phyloP scores from a whole-genome alignment of 2,888 invertebrate species.

The Agriopis aurantiaria region DNA sequence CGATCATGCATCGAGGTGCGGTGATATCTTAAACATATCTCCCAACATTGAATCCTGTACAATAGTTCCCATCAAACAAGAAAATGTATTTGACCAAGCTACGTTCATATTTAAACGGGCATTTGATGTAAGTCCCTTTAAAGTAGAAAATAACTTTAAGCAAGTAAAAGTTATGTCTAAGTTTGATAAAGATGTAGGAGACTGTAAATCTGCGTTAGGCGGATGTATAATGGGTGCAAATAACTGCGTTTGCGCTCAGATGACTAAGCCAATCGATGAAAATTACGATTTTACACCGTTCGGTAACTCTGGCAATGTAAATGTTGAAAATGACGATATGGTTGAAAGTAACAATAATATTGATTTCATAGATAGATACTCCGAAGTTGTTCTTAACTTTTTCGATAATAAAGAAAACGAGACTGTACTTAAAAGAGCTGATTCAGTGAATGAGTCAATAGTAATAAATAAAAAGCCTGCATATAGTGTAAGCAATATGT shows the following conservation, averaged over 20 bases:
- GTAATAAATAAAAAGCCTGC: conserved; percentile 15
- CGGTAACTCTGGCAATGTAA: conserved; percentile 22
- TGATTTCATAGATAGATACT: conserved; percentile 13
- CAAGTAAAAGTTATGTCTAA: conserved; percentile 5
- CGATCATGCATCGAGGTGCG: conserved; percentile 26
- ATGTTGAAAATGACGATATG: conserved; percentile 3
- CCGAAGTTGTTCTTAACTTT: neutral
- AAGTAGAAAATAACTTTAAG: neutral
- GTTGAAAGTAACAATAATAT: conserved; percentile 11
- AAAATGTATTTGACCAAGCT: neutral
- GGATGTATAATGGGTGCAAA: conserved; percentile 60
- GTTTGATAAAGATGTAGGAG: conserved; percentile 46
- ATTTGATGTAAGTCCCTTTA: neutral
- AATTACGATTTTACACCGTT: conserved; percentile 52
- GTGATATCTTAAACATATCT: conserved; percentile 6
- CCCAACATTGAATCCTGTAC: neutral
- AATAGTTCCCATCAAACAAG: conserved; percentile 2
- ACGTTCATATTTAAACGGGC: neutral
- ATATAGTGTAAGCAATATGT: conserved; percentile 38
- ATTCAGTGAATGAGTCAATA: neutral
- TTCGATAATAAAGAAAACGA: conserved; percentile 18
- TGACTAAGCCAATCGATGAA: conserved; percentile 48
- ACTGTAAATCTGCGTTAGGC: conserved; percentile 63
- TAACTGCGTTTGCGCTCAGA: conserved; percentile 68
- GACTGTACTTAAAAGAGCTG: conserved; percentile 12